Percentiles rank a stretch among this genome's conserved stretches.
Conservation (phyloP, 1,140 invertebrate species). For the Ips typographus region DNA sequence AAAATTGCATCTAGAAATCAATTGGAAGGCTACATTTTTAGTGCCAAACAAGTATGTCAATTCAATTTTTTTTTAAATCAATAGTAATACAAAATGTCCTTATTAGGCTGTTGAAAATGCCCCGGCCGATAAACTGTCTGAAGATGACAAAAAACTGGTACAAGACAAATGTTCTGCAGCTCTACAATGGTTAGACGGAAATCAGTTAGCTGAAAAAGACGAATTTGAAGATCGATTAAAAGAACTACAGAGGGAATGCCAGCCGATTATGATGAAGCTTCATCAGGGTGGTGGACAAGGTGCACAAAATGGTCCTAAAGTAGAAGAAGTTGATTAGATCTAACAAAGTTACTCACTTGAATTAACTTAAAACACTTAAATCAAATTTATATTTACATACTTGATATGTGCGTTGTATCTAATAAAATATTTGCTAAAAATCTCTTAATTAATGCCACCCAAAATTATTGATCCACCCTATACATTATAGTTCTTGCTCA, state of each 20-base stretch:
- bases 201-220: constrained; percentile 71
- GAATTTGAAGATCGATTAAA: constrained; percentile 76
- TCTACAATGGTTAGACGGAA: constrained; percentile 61
- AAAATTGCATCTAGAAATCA: constrained; percentile 73
- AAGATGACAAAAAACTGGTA: constrained; percentile 63
- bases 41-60: constrained; percentile 66
- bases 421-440: too few species aligned
- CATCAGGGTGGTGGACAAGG: constrained; percentile 58
- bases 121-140: constrained; percentile 62
- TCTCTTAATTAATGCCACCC: too few species aligned
- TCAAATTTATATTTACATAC: neutral
- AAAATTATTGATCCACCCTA: too few species aligned
- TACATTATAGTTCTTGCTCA: too few species aligned
- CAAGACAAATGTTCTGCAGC: constrained; percentile 60
- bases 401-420: neutral
- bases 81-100: neutral
- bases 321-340: constrained; percentile 66
- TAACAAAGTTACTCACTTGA: too few species aligned
- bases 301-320: constrained; percentile 60
- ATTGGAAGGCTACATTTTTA: constrained; percentile 83
- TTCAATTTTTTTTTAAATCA: neutral
- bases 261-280: constrained; percentile 75
- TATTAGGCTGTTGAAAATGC: constrained; percentile 64
- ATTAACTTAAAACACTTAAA: too few species aligned
- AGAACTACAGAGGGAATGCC: constrained; percentile 69